Conservation (phyloP, 2,888 invertebrate species). For the Tenthredo notha region DNA sequence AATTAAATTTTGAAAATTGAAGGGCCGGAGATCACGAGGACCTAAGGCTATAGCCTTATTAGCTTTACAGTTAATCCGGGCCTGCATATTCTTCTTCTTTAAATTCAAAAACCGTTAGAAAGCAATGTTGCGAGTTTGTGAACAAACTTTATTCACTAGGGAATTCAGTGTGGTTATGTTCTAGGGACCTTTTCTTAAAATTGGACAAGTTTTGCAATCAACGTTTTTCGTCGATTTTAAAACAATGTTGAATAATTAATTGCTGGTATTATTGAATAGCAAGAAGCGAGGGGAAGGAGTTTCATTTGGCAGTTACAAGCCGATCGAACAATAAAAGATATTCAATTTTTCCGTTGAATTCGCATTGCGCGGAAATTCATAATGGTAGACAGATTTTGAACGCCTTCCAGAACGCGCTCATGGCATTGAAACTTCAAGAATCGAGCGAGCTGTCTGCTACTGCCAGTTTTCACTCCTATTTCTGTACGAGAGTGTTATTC, state of each 20-base stretch:
- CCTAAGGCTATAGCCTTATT: too few species aligned
- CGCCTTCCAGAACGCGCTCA: too few species aligned
- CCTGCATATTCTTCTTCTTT: neutral
- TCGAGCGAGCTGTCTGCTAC: conserved; percentile 16
- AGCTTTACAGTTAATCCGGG: too few species aligned
- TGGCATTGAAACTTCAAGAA: neutral
- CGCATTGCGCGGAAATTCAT: neutral
- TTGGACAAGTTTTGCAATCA: conserved; percentile 3
- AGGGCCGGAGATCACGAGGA: too few species aligned
- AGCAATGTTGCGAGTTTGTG: neutral
- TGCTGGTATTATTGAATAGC: neutral
- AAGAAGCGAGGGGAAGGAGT: neutral
- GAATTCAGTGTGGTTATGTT: neutral
- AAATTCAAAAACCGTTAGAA: conserved; percentile 41
- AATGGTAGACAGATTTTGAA: neutral
- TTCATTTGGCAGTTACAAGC: too few species aligned
- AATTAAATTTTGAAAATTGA: too few species aligned
- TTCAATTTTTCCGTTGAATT: too few species aligned
- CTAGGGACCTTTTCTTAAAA: neutral
- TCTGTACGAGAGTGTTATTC: neutral
- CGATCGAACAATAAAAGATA: neutral
- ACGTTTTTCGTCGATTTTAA: neutral
- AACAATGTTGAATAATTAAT: too few species aligned
- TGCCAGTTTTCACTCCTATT: neutral
- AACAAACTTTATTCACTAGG: conserved; percentile 5